Conservation (phyloP, 2,888 invertebrate genomes). For the Perdita meconis region DNA sequence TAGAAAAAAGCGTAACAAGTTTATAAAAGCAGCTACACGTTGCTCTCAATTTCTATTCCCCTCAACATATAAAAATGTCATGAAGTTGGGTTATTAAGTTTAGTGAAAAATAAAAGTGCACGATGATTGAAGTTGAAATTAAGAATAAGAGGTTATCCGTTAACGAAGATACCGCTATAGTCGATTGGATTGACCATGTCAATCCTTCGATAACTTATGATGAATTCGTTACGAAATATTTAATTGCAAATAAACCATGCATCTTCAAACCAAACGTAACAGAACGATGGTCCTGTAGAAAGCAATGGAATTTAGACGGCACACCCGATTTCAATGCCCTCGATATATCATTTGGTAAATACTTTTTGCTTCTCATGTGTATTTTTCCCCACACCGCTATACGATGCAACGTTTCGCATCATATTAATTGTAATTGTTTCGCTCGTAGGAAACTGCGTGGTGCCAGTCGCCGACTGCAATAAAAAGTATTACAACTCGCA, state of each 20-base stretch:
- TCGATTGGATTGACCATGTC: slow-evolving; percentile 46
- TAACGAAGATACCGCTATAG: slow-evolving; percentile 14
- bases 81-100: slow-evolving; percentile 23
- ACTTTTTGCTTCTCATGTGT: background rate
- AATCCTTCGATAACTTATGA: slow-evolving; percentile 72
- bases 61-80: slow-evolving; percentile 35
- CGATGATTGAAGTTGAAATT: slow-evolving; percentile 63
- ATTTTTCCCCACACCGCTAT: too few relatives aligned
- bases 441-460: slow-evolving; percentile 86
- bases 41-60: slow-evolving; percentile 24
- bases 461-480: slow-evolving; percentile 93
- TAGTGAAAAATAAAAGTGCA: slow-evolving; percentile 25
- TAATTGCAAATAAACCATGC: slow-evolving; percentile 87
- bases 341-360: slow-evolving; percentile 79
- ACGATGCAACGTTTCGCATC: background rate
- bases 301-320: slow-evolving; percentile 86
- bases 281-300: slow-evolving; percentile 87
- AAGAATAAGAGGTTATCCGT: slow-evolving; percentile 20
- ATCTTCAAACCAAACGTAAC: slow-evolving; percentile 87
- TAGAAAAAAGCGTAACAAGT: slow-evolving; percentile 40
- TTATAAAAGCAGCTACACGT: slow-evolving; percentile 32
- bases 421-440: slow-evolving; percentile 3
- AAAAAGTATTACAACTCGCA: slow-evolving; percentile 91
- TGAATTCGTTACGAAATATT: slow-evolving; percentile 79
- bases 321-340: slow-evolving; percentile 88